Conservation (phyloP, 2,797 vertebrate species). For the Xenentodon cancila region DNA sequence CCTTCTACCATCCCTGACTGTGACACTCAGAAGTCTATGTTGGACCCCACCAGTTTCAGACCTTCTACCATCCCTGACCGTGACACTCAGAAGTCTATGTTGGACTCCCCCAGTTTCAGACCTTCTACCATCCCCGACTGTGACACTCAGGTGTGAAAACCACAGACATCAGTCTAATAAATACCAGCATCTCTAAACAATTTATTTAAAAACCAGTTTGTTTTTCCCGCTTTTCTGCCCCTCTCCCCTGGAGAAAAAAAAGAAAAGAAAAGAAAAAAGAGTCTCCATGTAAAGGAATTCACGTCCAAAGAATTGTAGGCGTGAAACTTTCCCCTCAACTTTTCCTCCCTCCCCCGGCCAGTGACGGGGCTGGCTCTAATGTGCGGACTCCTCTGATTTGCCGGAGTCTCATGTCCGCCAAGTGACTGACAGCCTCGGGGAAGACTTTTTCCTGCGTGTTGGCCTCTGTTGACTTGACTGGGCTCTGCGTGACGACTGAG, state of each 20-base stretch:
- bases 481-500: constrained; percentile 74
- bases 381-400: constrained; percentile 68
- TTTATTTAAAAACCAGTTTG: constrained; percentile 8
- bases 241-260: not conserved
- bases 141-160: too few relatives aligned
- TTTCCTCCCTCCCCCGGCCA: constrained; percentile 67
- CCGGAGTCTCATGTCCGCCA: constrained; percentile 42
- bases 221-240: constrained; percentile 54
- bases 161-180: too few relatives aligned
- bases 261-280: constrained; percentile 14
- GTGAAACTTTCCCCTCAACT: constrained; percentile 73
- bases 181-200: too few relatives aligned
- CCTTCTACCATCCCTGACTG: too few relatives aligned
- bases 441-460: constrained; percentile 37
- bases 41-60: too few relatives aligned
- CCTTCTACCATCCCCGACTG: too few relatives aligned
- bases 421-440: constrained; percentile 74
- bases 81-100: too few relatives aligned
- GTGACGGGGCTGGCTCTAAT: constrained; percentile 58
- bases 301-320: constrained; percentile 50
- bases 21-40: too few relatives aligned
- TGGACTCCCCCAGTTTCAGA: too few relatives aligned
- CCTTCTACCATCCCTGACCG: too few relatives aligned
- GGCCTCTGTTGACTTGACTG: constrained; percentile 67
- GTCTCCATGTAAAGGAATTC: constrained; percentile 34